A percentile compares a stretch with the other conserved stretches of the same genome.
These are phyloP conservation scores for Mirza zaza DNA, from an alignment of 2,113 vertebrate genomes.

Conservation along the genomic window DNA sequence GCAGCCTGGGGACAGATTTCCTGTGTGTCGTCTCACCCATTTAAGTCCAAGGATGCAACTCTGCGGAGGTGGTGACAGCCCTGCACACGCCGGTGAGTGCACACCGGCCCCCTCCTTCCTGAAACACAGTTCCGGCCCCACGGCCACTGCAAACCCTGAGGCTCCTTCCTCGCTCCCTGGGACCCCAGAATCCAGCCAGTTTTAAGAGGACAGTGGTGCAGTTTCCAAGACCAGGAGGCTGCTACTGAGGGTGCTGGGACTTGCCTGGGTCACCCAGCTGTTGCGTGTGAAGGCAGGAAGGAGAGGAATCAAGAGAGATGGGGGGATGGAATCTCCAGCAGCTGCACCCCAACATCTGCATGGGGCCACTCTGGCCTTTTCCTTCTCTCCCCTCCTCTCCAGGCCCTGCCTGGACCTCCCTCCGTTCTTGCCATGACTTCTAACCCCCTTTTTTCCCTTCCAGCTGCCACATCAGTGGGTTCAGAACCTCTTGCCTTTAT, in stretches of 20 bases:
- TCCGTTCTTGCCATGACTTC: neutral
- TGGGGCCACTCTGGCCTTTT: neutral
- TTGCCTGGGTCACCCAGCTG: neutral
- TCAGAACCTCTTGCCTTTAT: neutral
- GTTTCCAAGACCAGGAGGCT: neutral
- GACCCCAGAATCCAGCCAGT: neutral
- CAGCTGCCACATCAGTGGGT: neutral
- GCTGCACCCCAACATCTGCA: neutral
- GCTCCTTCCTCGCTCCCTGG: neutral
- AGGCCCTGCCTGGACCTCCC: neutral
- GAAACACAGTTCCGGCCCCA: slow-evolving; percentile 26
- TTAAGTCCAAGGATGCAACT: slow-evolving; percentile 70
- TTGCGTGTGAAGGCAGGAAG: neutral
- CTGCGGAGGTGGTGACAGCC: neutral
- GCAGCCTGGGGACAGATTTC: slow-evolving; percentile 48
- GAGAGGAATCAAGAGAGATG: neutral
- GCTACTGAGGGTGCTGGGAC: neutral
- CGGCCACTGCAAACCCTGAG: neutral
- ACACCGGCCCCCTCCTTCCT: neutral
- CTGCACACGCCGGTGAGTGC: neutral
- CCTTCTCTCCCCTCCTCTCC: neutral
- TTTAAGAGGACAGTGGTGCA: neutral
- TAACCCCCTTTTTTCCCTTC: neutral
- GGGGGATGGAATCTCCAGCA: neutral
- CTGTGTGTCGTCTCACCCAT: slow-evolving; percentile 70